Evolutionary conservation across 1,140 invertebrate genomes (phyloP).

Genomic region (Coenobita brevimanus): DNA sequence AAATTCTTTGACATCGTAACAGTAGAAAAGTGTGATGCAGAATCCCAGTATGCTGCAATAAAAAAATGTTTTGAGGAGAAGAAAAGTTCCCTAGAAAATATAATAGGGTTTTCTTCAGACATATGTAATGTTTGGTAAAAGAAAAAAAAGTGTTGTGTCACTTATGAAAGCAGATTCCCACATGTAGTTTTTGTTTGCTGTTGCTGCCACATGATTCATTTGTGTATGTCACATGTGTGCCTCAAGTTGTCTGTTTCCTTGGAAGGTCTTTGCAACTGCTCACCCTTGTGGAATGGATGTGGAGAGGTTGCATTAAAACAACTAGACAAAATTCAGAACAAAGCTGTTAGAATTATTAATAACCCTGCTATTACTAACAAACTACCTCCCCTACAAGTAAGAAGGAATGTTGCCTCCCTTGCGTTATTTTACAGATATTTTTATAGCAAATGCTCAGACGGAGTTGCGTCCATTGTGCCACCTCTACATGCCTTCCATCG

Average conservation of each 20-base stretch:
- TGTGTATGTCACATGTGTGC: too few relatives aligned
- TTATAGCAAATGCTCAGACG: too few relatives aligned
- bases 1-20: constrained; percentile 25
- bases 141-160: not conserved
- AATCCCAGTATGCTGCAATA: not conserved
- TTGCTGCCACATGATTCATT: constrained; percentile 13
- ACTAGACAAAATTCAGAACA: too few relatives aligned
- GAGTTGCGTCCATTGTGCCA: too few relatives aligned
- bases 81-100: not conserved
- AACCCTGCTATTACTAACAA: too few relatives aligned
- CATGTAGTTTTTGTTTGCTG: constrained; percentile 4
- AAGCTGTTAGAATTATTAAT: too few relatives aligned
- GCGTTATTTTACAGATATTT: too few relatives aligned
- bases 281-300: too few relatives aligned
- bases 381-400: too few relatives aligned
- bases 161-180: constrained; percentile 23
- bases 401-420: too few relatives aligned
- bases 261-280: not conserved
- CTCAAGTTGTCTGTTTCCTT: not conserved
- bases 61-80: constrained; percentile 3
- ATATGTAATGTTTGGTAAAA: constrained; percentile 14
- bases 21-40: constrained; percentile 21
- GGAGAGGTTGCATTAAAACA: too few relatives aligned
- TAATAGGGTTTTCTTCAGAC: not conserved
- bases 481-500: too few relatives aligned